These are phyloP conservation scores for Rhombomys opimus DNA, from an alignment of 2,113 vertebrate genomes.

Conservation along the genomic window DNA sequence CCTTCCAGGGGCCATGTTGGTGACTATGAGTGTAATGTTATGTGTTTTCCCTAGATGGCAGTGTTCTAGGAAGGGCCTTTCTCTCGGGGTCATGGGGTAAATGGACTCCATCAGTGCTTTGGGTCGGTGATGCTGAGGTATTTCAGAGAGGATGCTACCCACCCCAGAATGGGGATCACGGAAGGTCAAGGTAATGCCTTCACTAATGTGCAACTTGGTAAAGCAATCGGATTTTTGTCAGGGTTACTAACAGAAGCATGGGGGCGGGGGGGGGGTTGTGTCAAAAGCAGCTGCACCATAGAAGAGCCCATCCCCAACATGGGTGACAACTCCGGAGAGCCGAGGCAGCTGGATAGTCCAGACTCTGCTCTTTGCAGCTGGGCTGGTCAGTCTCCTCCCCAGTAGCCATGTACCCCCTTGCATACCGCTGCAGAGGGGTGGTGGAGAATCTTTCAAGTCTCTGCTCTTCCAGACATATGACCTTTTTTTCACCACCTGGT, in stretches of 20 bases:
- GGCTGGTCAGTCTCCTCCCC: neutral
- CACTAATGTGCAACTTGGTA: too few relatives aligned
- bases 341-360: neutral
- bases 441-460: neutral
- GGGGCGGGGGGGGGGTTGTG: too few relatives aligned
- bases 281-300: neutral
- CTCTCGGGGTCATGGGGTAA: neutral
- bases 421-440: neutral
- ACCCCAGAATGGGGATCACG: neutral
- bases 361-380: neutral
- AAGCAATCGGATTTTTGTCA: neutral
- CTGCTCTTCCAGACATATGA: neutral
- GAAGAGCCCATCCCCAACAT: neutral
- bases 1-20: neutral
- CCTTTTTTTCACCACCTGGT: neutral
- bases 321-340: neutral
- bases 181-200: neutral
- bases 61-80: neutral
- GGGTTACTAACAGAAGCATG: neutral
- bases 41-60: too few relatives aligned
- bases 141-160: neutral
- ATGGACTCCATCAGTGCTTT: neutral
- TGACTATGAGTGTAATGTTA: neutral
- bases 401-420: neutral
- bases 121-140: neutral